Evolutionary conservation across 2,797 vertebrate species (phyloP), one percentile per base, ranked within the genome.

Genomic region (Tadarida brasiliensis): DNA sequence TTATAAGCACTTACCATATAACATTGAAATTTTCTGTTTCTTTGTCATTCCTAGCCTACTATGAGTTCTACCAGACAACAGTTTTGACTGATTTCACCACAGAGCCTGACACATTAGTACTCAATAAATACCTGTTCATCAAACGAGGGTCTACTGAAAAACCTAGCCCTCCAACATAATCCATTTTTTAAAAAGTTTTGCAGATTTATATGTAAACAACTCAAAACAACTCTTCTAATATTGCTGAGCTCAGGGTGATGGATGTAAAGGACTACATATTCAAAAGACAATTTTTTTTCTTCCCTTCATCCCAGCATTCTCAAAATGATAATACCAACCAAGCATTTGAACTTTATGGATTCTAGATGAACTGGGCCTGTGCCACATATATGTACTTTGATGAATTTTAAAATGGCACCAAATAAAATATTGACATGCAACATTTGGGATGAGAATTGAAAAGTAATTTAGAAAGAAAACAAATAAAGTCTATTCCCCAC

Each of bases 381-480:
- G 78, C 51, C 96, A 85, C 76, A 87, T 91, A 54, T 49, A 81
- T 22, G 5, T 76, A 82, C 51, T 84, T 91, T 51, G 90, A 93
- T 95, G 57, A 96, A 97, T 95, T 93, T 94, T 93, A 70, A 96
- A 97, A 78, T 90, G 89, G 54, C 6, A 84, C 3, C 12, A 92
- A 44, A 7, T 89, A 86, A 95, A 92, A 93, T 90, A 96, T 65
- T 91, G 89, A 44, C 82, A 82, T 77, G 78, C 5, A 95, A 73
- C 91, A 94, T 89, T 95, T 88, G 51, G 59, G 33, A 61, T 94
- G 67, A 93, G 59, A 92, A 94, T 89, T 91, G 56, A 77, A 91
- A 96, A 93, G 22, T 82, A 87, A 95, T 95, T 97, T 90, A 65
- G 73, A 84, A 93, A 68, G 49, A 97, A 97, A 97, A 71, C 44